These are phyloP conservation scores for Odocoileus virginianus DNA, from an alignment of 2,113 vertebrate genomes.

Conservation along the genomic window DNA sequence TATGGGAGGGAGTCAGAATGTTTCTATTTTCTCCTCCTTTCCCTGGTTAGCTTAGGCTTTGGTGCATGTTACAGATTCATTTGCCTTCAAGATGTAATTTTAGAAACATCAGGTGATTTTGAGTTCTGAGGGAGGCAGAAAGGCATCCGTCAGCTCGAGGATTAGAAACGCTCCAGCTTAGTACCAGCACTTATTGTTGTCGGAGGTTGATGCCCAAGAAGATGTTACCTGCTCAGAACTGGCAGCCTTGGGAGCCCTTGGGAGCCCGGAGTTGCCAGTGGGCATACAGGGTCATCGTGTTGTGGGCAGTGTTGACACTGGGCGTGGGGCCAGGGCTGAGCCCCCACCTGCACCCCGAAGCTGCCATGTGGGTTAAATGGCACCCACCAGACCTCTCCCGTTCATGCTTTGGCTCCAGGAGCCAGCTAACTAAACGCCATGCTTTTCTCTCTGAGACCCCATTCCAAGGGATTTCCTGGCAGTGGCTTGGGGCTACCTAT, in stretches of 20 bases:
- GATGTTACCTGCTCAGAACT: background rate
- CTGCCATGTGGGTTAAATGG: background rate
- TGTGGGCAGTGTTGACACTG: background rate
- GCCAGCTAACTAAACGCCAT: background rate
- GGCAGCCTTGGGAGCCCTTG: background rate
- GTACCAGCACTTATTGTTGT: background rate
- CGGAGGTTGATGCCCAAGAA: background rate
- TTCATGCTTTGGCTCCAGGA: background rate
- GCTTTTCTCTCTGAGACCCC: background rate
- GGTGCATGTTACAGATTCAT: conserved; percentile 18
- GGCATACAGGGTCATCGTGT: background rate
- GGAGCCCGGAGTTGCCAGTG: background rate
- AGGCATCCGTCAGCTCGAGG: conserved; percentile 17
- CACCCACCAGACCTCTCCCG: background rate
- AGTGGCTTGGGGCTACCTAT: background rate
- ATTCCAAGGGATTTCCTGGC: background rate
- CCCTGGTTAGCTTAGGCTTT: background rate
- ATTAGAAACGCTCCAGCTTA: conserved; percentile 47
- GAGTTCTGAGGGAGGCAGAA: conserved; percentile 49
- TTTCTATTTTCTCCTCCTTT: background rate
- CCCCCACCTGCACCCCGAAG: fast-evolving
- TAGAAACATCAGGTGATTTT: conserved; percentile 64
- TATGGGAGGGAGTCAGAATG: background rate
- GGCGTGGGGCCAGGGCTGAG: background rate
- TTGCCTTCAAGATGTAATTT: conserved; percentile 54